Percentiles rank a stretch among this genome's conserved stretches.
These are phyloP conservation scores for Pangasius djambal DNA, from an alignment of 2,797 vertebrate genomes.

Conservation along the genomic window DNA sequence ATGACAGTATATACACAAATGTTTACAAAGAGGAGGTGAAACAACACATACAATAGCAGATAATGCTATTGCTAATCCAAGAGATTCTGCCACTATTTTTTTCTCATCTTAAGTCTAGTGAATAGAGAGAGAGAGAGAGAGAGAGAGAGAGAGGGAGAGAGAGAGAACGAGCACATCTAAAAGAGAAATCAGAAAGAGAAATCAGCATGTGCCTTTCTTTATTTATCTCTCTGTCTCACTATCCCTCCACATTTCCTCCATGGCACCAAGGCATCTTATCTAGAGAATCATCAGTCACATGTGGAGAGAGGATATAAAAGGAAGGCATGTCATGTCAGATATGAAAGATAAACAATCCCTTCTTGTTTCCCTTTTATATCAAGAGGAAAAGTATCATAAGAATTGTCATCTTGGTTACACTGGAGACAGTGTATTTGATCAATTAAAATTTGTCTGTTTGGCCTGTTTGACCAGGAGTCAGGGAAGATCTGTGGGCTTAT, in stretches of 20 bases:
- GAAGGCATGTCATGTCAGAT: constrained; percentile 67
- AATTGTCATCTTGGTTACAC: constrained; percentile 61
- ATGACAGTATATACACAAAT: background rate
- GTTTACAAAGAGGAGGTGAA: background rate
- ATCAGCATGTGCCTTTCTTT: background rate
- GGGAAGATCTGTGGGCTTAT: background rate
- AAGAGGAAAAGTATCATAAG: constrained; percentile 64
- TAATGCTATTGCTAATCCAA: background rate
- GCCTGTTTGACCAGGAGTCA: constrained; percentile 21
- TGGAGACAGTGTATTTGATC: constrained; percentile 57
- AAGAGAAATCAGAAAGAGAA: constrained; percentile 26
- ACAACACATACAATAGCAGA: background rate
- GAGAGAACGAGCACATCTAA: background rate
- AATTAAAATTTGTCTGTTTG: constrained; percentile 32
- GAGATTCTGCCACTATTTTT: background rate
- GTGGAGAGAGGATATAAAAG: constrained; percentile 29
- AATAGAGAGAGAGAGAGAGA: background rate
- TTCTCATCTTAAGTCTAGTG: background rate
- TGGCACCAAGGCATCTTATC: constrained; percentile 12
- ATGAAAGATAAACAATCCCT: constrained; percentile 66
- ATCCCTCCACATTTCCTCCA: background rate
- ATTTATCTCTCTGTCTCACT: background rate
- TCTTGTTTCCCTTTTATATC: constrained; percentile 67
- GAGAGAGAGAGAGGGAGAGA: background rate
- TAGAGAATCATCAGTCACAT: constrained; percentile 36